Conservation (phyloP, 2,888 invertebrate genomes). For the Campoplex capitator region DNA sequence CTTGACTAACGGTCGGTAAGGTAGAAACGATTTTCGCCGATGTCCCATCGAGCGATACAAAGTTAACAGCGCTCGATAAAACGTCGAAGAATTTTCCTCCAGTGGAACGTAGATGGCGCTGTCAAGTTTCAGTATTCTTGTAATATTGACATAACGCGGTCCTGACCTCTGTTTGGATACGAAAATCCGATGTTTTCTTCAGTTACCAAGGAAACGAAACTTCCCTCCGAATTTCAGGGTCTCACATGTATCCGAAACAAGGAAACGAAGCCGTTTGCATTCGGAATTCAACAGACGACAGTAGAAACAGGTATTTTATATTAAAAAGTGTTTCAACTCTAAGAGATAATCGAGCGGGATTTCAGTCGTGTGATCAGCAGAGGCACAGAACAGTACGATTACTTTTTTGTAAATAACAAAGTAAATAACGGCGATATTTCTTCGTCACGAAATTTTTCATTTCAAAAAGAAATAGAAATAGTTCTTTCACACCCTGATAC, state of each 20-base stretch:
- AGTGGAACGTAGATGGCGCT: slow-evolving; percentile 43
- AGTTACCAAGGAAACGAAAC: slow-evolving; percentile 72
- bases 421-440: too few relatives aligned
- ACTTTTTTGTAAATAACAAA: too few relatives aligned
- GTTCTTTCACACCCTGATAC: slow-evolving; percentile 16
- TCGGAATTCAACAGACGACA: slow-evolving; percentile 38
- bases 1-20: neutral
- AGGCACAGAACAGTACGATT: neutral
- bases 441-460: neutral
- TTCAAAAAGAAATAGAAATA: slow-evolving; percentile 13
- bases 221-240: slow-evolving; percentile 69
- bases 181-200: slow-evolving; percentile 66
- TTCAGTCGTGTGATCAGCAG: neutral
- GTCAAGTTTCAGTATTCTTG: slow-evolving; percentile 5
- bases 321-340: neutral
- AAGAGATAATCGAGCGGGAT: neutral
- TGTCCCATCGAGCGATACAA: neutral
- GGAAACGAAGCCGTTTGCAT: slow-evolving; percentile 41
- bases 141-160: slow-evolving; percentile 74
- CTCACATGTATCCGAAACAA: slow-evolving; percentile 53
- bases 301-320: slow-evolving; percentile 45
- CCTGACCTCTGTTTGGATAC: slow-evolving; percentile 72
- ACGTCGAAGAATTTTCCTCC: neutral
- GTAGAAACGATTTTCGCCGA: neutral
- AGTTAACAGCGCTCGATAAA: slow-evolving; percentile 4